Conservation (phyloP, 2,888 invertebrate genomes). For the Erebia palarica region DNA sequence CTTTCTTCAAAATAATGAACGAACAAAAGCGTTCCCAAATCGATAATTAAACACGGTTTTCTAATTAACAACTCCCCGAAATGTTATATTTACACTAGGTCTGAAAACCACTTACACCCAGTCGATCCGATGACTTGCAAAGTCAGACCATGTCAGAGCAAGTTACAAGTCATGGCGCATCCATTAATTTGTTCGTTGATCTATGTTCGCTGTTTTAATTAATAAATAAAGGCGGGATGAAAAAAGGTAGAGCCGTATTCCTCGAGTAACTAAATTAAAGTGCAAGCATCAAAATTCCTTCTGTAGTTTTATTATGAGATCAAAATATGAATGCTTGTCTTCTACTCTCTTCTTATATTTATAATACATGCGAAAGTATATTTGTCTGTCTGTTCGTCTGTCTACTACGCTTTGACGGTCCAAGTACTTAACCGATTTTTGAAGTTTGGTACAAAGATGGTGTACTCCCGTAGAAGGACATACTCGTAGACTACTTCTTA, state of each 20-base stretch:
- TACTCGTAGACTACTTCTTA: too few species aligned
- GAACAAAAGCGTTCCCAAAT: slow-evolving; percentile 12
- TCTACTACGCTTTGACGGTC: too few species aligned
- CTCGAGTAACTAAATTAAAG: slow-evolving; percentile 62
- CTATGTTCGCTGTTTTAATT: slow-evolving; percentile 43
- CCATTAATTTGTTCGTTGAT: slow-evolving; percentile 56
- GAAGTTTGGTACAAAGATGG: too few species aligned
- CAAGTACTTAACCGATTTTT: too few species aligned
- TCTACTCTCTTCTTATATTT: not conserved
- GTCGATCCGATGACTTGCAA: slow-evolving; percentile 41
- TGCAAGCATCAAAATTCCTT: slow-evolving; percentile 63
- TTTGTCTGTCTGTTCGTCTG: too few species aligned
- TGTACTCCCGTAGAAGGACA: too few species aligned
- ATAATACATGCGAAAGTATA: too few species aligned
- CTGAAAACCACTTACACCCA: slow-evolving; percentile 33
- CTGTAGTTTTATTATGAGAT: slow-evolving; percentile 57
- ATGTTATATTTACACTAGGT: slow-evolving; percentile 30
- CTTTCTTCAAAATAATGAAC: slow-evolving; percentile 16
- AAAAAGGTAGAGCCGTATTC: slow-evolving; percentile 52
- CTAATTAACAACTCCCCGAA: slow-evolving; percentile 28
- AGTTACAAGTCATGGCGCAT: slow-evolving; percentile 53
- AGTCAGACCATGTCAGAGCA: slow-evolving; percentile 37
- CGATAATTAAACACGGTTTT: slow-evolving; percentile 30
- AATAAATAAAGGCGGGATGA: slow-evolving; percentile 57
- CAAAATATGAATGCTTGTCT: slow-evolving; percentile 21